Conservation (phyloP, 2,113 vertebrate species). For the Pungitius pungitius region DNA sequence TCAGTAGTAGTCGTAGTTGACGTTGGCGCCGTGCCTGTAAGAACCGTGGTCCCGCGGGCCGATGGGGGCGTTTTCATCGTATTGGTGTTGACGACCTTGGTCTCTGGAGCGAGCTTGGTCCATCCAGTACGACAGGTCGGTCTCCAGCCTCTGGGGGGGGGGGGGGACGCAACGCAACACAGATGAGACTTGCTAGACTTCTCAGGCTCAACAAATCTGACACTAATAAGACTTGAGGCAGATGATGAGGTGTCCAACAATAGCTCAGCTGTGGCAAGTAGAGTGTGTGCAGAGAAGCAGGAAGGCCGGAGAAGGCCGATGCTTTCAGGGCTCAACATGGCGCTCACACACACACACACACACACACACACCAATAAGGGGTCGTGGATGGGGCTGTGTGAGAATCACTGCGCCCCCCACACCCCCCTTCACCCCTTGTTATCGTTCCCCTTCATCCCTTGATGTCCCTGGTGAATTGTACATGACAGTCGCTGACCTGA, state of each 20-base stretch:
- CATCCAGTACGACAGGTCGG: slow-evolving; percentile 90
- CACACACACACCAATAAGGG: background rate
- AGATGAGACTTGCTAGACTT: background rate
- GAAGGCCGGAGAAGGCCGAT: slow-evolving; percentile 52
- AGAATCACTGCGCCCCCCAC: slow-evolving; percentile 22
- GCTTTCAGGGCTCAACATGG: slow-evolving; percentile 40
- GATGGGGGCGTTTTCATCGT: slow-evolving; percentile 89
- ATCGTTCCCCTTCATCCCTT: background rate
- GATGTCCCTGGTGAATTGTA: slow-evolving; percentile 26
- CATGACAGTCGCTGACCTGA: slow-evolving; percentile 37
- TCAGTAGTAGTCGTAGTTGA: slow-evolving; percentile 95
- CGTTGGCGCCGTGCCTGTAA: slow-evolving; percentile 87
- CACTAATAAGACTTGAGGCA: slow-evolving; percentile 13
- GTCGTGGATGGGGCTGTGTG: background rate
- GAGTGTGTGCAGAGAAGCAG: slow-evolving; percentile 20
- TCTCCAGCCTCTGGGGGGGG: slow-evolving; percentile 88
- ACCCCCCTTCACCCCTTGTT: slow-evolving; percentile 13
- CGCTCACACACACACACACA: background rate
- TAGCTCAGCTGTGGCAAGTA: background rate
- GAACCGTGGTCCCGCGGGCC: slow-evolving; percentile 79
- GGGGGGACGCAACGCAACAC: background rate
- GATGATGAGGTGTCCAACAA: slow-evolving; percentile 32
- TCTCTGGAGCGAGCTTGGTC: slow-evolving; percentile 83
- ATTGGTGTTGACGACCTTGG: slow-evolving; percentile 89
- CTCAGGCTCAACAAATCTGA: background rate